Base-by-base conservation (phyloP, 2,888 invertebrate genomes). In the Monochamus alternatus region DNA sequence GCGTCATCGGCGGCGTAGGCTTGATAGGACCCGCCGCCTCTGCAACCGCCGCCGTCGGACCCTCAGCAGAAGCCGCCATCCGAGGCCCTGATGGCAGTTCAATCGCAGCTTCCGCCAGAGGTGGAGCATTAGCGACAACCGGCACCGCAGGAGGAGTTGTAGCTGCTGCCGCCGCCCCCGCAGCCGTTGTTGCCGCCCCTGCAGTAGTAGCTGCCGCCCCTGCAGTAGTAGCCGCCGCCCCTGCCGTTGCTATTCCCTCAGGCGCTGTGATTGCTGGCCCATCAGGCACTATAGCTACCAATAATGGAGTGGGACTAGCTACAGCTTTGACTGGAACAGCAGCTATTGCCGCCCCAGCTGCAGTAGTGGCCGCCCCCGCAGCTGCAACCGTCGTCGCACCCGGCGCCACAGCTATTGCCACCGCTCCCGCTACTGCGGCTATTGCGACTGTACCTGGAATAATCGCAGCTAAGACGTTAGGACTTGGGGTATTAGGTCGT, bases 81-180 rank as follows among this genome's bases (percentile, higher is more conserved):
- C 74, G 76, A 8, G 84, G 83, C 8, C 81, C 83, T 8, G 82
- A 89, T 91, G 12, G 85, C 85, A 3, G 87, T 89, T 1, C 90
- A 89, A 3, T 87, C 89, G 3, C 87, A 89, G 0, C 88, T 89
- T 7, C 88, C 89, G 4, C 89, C 89, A 67, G 75, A 58, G 79
- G 75, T 47, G 82, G 82, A 8, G 76, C 78, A 14, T 47, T 81
- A 5, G 76, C 71, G 0, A 77, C 80, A 14, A 73, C 78, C 22
- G 69, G 83, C 10, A 77, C 75, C 66, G 74, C 81, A 58, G 85
- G 80, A 64, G 85, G 82, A 31, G 80, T 69, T 9, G 78, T 85
- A 10, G 68, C 83, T 9, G 84, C 82, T 38, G 81, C 69, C 3
- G 58, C 58, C n/a, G 44, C 69, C 30, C 43, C 31, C 12, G 59